Conservation (phyloP, 1,140 invertebrate species). For the Zaprionus nigranus region DNA sequence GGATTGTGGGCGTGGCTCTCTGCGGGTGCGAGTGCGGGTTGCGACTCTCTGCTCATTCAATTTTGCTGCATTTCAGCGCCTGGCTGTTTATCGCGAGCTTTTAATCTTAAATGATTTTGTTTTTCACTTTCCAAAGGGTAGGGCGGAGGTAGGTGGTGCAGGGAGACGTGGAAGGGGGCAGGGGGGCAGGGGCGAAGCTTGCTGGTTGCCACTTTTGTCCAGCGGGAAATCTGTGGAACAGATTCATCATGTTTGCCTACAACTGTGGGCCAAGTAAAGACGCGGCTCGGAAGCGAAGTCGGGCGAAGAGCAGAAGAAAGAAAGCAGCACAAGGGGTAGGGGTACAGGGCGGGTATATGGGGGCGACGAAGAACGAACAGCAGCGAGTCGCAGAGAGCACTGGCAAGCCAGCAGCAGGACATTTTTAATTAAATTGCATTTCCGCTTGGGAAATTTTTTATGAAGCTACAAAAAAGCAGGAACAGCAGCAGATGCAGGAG, state of each 20-base stretch:
- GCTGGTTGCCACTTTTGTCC: constrained; percentile 50
- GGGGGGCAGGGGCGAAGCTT: no score
- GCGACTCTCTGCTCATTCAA: constrained; percentile 44
- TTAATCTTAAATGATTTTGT: constrained; percentile 80
- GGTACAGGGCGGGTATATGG: neutral
- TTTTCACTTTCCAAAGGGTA: constrained; percentile 13
- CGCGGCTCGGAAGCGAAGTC: constrained; percentile 20
- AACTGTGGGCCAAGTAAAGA: constrained; percentile 60
- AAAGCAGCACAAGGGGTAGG: no score
- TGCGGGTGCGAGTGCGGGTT: neutral
- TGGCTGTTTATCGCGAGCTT: constrained; percentile 71
- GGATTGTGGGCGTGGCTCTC: neutral
- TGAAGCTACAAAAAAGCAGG: constrained; percentile 74
- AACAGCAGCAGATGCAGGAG: constrained; percentile 51
- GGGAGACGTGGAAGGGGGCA: neutral
- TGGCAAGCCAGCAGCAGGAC: constrained; percentile 67
- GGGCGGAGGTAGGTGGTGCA: neutral
- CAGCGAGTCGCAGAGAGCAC: constrained; percentile 15
- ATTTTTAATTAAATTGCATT: constrained; percentile 83
- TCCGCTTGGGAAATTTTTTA: constrained; percentile 83
- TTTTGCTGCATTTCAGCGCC: constrained; percentile 62
- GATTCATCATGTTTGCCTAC: constrained; percentile 82
- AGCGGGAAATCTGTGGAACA: constrained; percentile 78
- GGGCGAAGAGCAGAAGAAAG: constrained; percentile 14
- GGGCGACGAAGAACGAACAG: constrained; percentile 13